A percentile compares a stretch with the other conserved stretches of the same genome.
Evolutionary conservation across 2,113 vertebrate species (phyloP).

Genomic region (Catagonus wagneri): DNA sequence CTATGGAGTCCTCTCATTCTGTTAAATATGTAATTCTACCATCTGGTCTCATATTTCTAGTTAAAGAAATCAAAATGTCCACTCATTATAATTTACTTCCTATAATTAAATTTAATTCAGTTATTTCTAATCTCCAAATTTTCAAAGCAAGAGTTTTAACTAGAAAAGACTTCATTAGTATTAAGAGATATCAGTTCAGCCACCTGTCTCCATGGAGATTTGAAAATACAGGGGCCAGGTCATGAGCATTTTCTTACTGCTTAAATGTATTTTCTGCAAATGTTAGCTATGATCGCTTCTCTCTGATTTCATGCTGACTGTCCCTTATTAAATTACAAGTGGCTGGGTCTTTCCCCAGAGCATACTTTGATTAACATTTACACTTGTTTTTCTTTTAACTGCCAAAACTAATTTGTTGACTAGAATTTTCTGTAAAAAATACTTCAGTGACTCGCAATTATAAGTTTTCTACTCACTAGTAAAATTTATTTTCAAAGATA

Average conservation of each 20-base stretch:
- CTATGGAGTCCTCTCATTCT: neutral
- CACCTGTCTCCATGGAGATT: constrained; percentile 32
- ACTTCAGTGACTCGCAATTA: neutral
- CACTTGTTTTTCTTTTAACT: neutral
- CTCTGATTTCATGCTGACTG: constrained; percentile 58
- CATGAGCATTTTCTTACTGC: constrained; percentile 44
- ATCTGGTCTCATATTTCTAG: constrained; percentile 26
- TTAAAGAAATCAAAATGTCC: constrained; percentile 21
- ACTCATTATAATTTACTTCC: constrained; percentile 35
- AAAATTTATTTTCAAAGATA: neutral
- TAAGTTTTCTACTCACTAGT: neutral
- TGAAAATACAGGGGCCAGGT: constrained; percentile 58
- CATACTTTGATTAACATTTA: constrained; percentile 48
- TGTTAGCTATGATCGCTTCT: constrained; percentile 44
- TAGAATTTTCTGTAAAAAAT: neutral
- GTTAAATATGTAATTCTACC: constrained; percentile 69
- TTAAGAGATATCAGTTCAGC: constrained; percentile 40
- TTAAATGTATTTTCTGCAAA: constrained; percentile 53
- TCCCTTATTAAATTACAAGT: constrained; percentile 73
- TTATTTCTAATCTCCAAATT: constrained; percentile 62
- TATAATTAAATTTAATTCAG: constrained; percentile 57
- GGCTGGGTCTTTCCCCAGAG: neutral
- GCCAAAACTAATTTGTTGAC: constrained; percentile 46
- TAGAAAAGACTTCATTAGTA: constrained; percentile 53
- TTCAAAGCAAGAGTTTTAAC: constrained; percentile 72